Base-by-base conservation (phyloP, 2,888 invertebrate genomes). In the Epirrhoe tristata region DNA sequence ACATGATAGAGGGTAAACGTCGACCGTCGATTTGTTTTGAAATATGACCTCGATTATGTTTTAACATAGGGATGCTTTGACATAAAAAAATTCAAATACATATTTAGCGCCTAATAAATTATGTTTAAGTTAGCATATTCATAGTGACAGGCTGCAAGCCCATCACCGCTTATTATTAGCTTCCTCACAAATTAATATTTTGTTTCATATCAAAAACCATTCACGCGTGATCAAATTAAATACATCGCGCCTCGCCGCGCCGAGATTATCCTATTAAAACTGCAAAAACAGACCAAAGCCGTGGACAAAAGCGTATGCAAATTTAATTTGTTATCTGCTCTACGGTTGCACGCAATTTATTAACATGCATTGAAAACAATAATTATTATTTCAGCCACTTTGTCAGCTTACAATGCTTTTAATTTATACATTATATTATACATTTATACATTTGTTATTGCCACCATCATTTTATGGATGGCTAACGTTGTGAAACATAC, bases 311-410 rank as follows among this genome's bases (percentile, higher is more conserved):
- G 60, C 61, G 55, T 68, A 58, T 68, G 64, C 58, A 58, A 64
- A 63, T 67, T 61, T 64, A 61, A 60, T 61, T 65, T 55, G 61
- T 61, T 68, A 64, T 71, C 66, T 62, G 62, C 8, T 62, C 55
- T 61, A 64, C 59, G 58, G 64, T 32, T 63, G 63, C 70, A 63
- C 55, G 63, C 67, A 67, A 66, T 66, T 67, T 65, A 58, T 50
- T 53, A 58, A 57, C 57, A 69, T 57, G 66, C 56, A 61, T 61
- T 58, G 55, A 63, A 65, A 58, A 67, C 63, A 63, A 63, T 50
- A 63, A 70, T 69, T 59, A 72, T 74, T 67, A 69, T 64, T 70
- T 66, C 57, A 57, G 64, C 36, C 51, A 54, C 48, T 61, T 58
- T 69, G 63, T 58, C n/a, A 54, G 7, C 54, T 51, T 62, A 70